phyloP scores from a whole-genome alignment of 1,140 invertebrate genomes.

The Drosophila pruinosa region DNA sequence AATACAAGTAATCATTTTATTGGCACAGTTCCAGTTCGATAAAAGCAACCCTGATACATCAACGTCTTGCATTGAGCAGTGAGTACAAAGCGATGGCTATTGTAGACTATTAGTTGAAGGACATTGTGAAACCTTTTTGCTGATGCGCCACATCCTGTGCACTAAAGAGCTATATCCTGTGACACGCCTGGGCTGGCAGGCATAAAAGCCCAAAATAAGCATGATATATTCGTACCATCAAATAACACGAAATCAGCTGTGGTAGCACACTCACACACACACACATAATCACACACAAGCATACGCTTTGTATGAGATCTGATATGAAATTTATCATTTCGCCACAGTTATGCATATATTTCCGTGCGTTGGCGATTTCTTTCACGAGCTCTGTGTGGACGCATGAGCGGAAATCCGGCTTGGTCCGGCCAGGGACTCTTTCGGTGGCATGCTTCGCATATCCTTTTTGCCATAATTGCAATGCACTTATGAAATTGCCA shows the following conservation, averaged over 20 bases:
- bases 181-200: conserved; percentile 31
- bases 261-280: conserved; percentile 17
- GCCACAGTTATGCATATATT: conserved; percentile 9
- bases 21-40: background rate
- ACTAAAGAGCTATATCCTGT: conserved; percentile 65
- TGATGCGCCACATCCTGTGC: conserved; percentile 55
- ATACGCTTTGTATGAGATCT: conserved; percentile 50
- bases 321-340: conserved; percentile 51
- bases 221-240: conserved; percentile 51
- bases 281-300: background rate
- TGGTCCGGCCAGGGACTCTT: conserved; percentile 22
- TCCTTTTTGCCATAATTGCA: conserved; percentile 50
- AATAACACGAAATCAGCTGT: conserved; percentile 40
- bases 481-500: conserved; percentile 49
- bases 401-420: conserved; percentile 53
- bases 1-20: background rate
- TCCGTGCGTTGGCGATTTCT: conserved; percentile 16
- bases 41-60: background rate
- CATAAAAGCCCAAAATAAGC: conserved; percentile 50
- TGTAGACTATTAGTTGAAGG: conserved; percentile 2
- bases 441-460: background rate
- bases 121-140: conserved; percentile 30
- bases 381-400: background rate
- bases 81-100: background rate
- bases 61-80: background rate